Evolutionary conservation across 1,140 invertebrate genomes (phyloP).

Genomic region (Atta texana): DNA sequence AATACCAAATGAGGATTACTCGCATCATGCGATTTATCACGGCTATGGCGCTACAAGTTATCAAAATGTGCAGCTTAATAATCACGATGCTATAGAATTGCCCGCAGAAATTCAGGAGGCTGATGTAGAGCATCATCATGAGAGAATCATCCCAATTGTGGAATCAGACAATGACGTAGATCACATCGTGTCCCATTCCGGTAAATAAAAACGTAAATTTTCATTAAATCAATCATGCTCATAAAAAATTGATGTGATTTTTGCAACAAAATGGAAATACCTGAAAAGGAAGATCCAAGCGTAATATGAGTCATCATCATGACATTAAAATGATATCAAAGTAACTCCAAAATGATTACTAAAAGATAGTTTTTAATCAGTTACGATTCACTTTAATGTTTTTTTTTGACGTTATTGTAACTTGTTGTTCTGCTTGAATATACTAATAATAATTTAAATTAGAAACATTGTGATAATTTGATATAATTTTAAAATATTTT

Average conservation of each 20-base stretch:
- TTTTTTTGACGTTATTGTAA: too few species aligned
- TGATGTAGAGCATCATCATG: constrained; percentile 26
- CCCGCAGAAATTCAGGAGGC: constrained; percentile 10
- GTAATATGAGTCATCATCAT: too few species aligned
- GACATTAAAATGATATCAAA: too few species aligned
- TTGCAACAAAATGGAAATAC: background rate
- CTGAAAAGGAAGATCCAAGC: background rate
- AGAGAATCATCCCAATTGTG: constrained; percentile 25
- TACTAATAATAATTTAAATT: background rate
- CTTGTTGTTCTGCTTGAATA: too few species aligned
- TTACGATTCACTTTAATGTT: too few species aligned
- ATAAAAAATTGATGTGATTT: constrained; percentile 1
- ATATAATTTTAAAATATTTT: background rate
- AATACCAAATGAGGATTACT: constrained; percentile 72
- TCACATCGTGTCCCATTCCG: constrained; percentile 35
- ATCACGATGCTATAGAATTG: constrained; percentile 73
- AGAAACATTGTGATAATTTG: background rate
- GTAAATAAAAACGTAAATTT: constrained; percentile 32
- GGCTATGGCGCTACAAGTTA: constrained; percentile 81
- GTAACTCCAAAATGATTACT: too few species aligned
- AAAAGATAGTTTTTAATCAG: too few species aligned
- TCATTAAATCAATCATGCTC: background rate
- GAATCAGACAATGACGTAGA: constrained; percentile 29
- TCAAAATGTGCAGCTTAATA: constrained; percentile 78
- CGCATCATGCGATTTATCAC: constrained; percentile 79